Evolutionary conservation across 2,113 vertebrate genomes (phyloP), one percentile per base, ranked within the genome.

Genomic region (Callithrix jacchus): DNA sequence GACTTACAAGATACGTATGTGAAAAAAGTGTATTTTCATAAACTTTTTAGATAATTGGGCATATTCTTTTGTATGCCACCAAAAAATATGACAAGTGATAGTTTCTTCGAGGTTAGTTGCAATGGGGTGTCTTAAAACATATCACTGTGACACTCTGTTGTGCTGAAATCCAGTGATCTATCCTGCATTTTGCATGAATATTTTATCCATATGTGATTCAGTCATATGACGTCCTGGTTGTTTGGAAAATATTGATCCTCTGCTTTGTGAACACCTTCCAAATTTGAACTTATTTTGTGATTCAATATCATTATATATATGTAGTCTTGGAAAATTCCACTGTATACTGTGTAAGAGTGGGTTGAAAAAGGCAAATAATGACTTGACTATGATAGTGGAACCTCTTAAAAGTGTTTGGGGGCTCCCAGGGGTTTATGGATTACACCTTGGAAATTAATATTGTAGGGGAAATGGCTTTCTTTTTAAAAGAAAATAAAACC

Each of bases 341-440:
- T 30, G 13, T 35, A 74, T 0, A 45, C 16, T 17, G 18, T 30
- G 30, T 35, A 25, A 80, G 23, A 80, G 10, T 9, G 47, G 17
- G 3, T 30, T 23, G 30, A 45, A 87, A 89, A 74, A 14, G 30
- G 9, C 6, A 40, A 70, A 76, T 20, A 45, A 35, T 47, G 20
- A 45, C 35, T 93, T 93, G 56, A 64, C 5, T 5, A 6, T 17
- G 17, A 37, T 4, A 81, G 32, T 18, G 30, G 21, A 37, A 49
- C 0, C 5, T 16, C 1, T 25, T 4, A 17, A n/a, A 30, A 2
- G 11, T 45, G 3, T 30, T 42, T 81, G 66, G 32, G 10, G 13
- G 58, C 14, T 16, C 20, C 6, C 20, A 23, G 25, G 2, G 2
- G 17, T 20, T 82, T 86, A 35, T 47, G 12, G 7, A 13, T 32